These are phyloP conservation scores for Baccha elongata DNA, from an alignment of 2,888 invertebrate genomes.

Conservation along the genomic window DNA sequence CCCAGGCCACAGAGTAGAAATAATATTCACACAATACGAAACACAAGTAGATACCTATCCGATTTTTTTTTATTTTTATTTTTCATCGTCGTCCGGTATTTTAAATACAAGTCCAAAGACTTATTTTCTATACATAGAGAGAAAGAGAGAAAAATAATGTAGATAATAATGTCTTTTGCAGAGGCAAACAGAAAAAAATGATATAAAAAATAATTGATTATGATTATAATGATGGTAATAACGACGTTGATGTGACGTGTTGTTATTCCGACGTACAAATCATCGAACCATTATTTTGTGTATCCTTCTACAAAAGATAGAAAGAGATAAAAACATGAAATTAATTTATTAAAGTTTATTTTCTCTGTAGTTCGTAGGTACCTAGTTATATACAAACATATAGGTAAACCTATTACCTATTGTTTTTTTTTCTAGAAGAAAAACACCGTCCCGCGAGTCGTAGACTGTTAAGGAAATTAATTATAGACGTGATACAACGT, in stretches of 20 bases:
- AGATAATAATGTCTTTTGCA: conserved; percentile 27
- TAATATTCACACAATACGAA: conserved; percentile 6
- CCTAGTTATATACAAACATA: background rate
- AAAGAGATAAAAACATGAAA: conserved; percentile 51
- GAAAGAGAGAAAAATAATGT: background rate
- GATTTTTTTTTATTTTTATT: conserved; percentile 9
- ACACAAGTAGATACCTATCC: conserved; percentile 4
- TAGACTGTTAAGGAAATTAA: conserved; percentile 49
- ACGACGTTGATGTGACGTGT: conserved; percentile 73
- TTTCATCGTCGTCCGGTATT: conserved; percentile 39
- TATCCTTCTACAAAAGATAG: background rate
- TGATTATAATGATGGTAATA: conserved; percentile 71
- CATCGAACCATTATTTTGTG: conserved; percentile 66
- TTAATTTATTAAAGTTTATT: conserved; percentile 46
- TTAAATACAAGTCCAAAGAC: conserved; percentile 22
- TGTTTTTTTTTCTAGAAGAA: conserved; percentile 24
- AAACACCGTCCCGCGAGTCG: background rate
- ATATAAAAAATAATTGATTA: conserved; percentile 48
- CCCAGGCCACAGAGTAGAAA: background rate
- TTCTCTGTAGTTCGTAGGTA: conserved; percentile 3
- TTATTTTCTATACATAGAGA: conserved; percentile 31
- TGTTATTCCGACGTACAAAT: conserved; percentile 68
- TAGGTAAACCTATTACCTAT: background rate
- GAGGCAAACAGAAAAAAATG: conserved; percentile 42
- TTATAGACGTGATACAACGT: conserved; percentile 45